Conservation (phyloP, 2,888 invertebrate species). For the Dolichopus griseipennis region DNA sequence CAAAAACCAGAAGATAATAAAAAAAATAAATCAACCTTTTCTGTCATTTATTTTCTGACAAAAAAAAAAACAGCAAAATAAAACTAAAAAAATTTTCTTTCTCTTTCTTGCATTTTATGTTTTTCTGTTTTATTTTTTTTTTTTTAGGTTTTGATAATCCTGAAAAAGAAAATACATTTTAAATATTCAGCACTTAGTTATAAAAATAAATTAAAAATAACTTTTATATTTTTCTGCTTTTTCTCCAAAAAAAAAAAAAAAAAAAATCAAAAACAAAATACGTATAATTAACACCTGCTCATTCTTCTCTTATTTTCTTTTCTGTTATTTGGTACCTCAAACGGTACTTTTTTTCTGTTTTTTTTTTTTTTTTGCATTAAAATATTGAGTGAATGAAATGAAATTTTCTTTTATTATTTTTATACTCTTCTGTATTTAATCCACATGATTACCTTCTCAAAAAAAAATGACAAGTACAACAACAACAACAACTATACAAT, state of each 20-base stretch:
- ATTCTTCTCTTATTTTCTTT: not conserved
- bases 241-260: too few species aligned
- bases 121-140: not conserved
- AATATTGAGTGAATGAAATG: not conserved
- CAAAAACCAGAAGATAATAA: too few species aligned
- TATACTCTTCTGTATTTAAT: not conserved
- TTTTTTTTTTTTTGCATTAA: not conserved
- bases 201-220: not conserved
- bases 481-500: not conserved
- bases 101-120: not conserved
- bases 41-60: too few species aligned
- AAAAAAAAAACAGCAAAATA: too few species aligned
- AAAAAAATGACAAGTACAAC: not conserved
- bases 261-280: too few species aligned
- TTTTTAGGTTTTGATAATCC: not conserved
- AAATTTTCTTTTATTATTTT: not conserved
- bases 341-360: not conserved
- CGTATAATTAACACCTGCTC: not conserved
- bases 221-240: too few species aligned
- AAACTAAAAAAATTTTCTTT: too few species aligned
- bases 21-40: too few species aligned
- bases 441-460: slow-evolving; percentile 4
- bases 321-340: not conserved
- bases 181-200: slow-evolving; percentile 6
- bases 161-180: slow-evolving; percentile 1